Evolutionary conservation across 2,888 invertebrate genomes (phyloP), one percentile per base, ranked within the genome.

Genomic region (Hirtodrosophila histrioides): DNA sequence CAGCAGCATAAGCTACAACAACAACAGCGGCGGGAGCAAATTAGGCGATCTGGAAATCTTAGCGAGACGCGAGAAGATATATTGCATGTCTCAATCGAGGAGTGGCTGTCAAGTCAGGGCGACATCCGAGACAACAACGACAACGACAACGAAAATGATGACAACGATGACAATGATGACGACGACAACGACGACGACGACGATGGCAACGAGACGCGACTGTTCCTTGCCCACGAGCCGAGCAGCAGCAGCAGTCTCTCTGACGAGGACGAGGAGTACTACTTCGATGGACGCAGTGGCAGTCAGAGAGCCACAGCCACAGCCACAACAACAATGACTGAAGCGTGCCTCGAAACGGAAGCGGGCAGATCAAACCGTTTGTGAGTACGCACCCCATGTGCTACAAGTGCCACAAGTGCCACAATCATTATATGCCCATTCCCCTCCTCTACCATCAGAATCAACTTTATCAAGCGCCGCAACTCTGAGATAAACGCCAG

Each of bases 41-140:
- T 89, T 92, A 93, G 93, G 93, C 93, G 94, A 94, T 93, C 93
- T 94, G 93, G 94, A 94, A 92, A 93, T 94, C 92, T 93, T 94
- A 93, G 94, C 94, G 91, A 92, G 87, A 90, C 92, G 90, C 77
- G 92, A 92, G 91, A 92, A 91, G 92, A 92, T 90, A 88, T 92
- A 89, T 68, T 92, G 88, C 92, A 92, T 89, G 91, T 92, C 91
- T 91, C 92, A 91, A 91, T 91, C 86, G 92, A 92, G 85, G 92
- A 92, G 90, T 91, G 91, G 91, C 89, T 91, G 85, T 89, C 91
- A 78, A 91, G 91, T 75, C 89, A 91, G 67, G 90, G 90, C 70
- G 89, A 86, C 70, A 83, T 88, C 67, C 80, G 79, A 58, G 79
- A 85, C 69, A 71, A 72, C 64, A 64, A 79, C 78, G 71, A 75